phyloP scores from a whole-genome alignment of 2,113 vertebrate species.

The Vanacampus margaritifer region DNA sequence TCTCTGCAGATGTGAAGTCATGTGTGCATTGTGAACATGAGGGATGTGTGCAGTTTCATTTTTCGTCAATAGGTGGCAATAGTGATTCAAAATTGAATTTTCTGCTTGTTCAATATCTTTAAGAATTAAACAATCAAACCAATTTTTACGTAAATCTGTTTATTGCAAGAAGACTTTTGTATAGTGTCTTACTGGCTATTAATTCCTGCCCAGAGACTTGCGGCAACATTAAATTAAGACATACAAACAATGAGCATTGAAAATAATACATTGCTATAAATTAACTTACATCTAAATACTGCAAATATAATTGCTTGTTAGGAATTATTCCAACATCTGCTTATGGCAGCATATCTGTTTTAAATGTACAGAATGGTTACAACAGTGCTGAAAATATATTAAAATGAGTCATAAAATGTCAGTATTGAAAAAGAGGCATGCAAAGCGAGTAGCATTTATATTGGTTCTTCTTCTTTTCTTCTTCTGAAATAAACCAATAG shows the following conservation, averaged over 20 bases:
- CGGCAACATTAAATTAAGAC: slow-evolving; percentile 47
- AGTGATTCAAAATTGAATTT: too few relatives aligned
- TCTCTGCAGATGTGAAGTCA: too few relatives aligned
- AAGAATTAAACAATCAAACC: neutral
- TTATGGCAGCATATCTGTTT: slow-evolving; percentile 33
- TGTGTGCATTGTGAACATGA: too few relatives aligned
- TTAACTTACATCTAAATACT: slow-evolving; percentile 56
- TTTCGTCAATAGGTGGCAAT: neutral
- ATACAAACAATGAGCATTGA: slow-evolving; percentile 61
- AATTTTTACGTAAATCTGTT: slow-evolving; percentile 48
- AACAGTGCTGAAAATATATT: slow-evolving; percentile 24
- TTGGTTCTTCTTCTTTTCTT: neutral
- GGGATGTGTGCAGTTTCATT: too few relatives aligned
- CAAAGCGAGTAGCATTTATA: slow-evolving; percentile 46
- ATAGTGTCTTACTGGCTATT: slow-evolving; percentile 5
- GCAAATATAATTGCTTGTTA: slow-evolving; percentile 45
- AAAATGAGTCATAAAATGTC: neutral
- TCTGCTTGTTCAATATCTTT: too few relatives aligned
- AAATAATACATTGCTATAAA: slow-evolving; percentile 30
- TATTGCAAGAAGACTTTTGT: slow-evolving; percentile 63
- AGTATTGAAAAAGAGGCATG: slow-evolving; percentile 57
- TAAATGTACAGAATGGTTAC: slow-evolving; percentile 56
- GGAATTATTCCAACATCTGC: slow-evolving; percentile 21
- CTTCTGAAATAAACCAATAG: neutral
- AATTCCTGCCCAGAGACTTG: slow-evolving; percentile 41